These are phyloP conservation scores for Fulmarus glacialis DNA, from an alignment of 2,113 vertebrate genomes.

Conservation along the genomic window DNA sequence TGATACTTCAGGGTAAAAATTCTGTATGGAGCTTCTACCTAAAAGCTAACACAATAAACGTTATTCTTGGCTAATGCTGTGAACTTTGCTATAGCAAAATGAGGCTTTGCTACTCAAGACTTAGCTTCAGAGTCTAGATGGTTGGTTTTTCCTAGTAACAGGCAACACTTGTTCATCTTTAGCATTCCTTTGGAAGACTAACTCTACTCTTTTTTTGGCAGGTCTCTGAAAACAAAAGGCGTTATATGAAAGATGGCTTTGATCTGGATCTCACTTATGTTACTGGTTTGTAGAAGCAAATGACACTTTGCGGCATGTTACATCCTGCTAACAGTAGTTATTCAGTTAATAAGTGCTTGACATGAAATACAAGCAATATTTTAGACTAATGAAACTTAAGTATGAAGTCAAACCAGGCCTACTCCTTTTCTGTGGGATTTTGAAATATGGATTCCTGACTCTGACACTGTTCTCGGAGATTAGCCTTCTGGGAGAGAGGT, in stretches of 20 bases:
- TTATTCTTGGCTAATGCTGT: neutral
- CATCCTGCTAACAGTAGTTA: neutral
- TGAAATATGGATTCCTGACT: neutral
- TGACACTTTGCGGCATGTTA: neutral
- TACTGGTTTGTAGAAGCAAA: slow-evolving; percentile 81
- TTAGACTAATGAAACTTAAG: neutral
- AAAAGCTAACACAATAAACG: neutral
- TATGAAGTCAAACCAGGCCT: neutral
- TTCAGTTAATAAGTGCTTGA: neutral
- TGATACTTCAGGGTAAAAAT: neutral
- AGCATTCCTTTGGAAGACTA: neutral
- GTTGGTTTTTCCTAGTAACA: neutral
- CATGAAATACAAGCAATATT: neutral
- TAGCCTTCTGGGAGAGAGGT: neutral
- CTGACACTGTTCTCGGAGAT: neutral
- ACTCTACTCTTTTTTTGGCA: slow-evolving; percentile 30
- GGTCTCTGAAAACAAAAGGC: slow-evolving; percentile 95
- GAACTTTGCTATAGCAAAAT: neutral
- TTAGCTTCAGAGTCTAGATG: neutral
- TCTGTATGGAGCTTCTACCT: neutral
- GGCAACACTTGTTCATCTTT: neutral
- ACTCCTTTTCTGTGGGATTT: neutral
- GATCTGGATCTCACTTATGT: slow-evolving; percentile 96
- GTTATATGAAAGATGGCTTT: slow-evolving; percentile 93
- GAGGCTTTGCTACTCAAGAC: neutral